Percentiles rank a stretch among this genome's conserved stretches.
Evolutionary conservation across 2,888 invertebrate species (phyloP).

Genomic region (Netelia fuscicornis): DNA sequence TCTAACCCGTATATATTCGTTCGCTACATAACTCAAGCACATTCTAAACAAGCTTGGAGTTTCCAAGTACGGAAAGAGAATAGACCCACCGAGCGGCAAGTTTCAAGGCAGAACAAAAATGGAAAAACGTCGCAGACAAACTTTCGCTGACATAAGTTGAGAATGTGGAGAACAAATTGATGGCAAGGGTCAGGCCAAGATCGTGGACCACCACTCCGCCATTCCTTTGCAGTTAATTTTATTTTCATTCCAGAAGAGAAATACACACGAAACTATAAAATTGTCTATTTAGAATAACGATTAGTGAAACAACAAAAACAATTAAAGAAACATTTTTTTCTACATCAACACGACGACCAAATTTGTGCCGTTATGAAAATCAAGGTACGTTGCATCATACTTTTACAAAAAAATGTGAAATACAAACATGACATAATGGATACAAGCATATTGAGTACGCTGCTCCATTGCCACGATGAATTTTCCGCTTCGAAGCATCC

Average conservation of each 20-base stretch:
- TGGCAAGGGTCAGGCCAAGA: conserved; percentile 78
- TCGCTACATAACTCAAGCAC: conserved; percentile 28
- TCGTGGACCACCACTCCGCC: background rate
- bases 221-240: too few species aligned
- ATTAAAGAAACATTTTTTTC: too few species aligned
- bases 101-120: conserved; percentile 48
- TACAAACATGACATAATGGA: background rate
- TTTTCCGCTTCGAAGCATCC: background rate
- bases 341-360: too few species aligned
- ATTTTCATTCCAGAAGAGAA: too few species aligned
- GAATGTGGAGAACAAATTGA: conserved; percentile 80
- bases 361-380: too few species aligned
- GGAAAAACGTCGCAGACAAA: conserved; percentile 19
- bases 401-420: background rate
- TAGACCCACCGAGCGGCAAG: background rate
- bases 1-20: too few species aligned
- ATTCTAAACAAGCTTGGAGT: conserved; percentile 19
- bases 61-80: conserved; percentile 8
- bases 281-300: too few species aligned
- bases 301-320: too few species aligned
- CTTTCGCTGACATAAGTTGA: conserved; percentile 67
- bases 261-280: too few species aligned
- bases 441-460: background rate
- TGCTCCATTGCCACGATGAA: conserved; percentile 25
- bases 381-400: background rate